Evolutionary conservation across 2,888 invertebrate genomes (phyloP).

Genomic region (Xestia sexstrigata): DNA sequence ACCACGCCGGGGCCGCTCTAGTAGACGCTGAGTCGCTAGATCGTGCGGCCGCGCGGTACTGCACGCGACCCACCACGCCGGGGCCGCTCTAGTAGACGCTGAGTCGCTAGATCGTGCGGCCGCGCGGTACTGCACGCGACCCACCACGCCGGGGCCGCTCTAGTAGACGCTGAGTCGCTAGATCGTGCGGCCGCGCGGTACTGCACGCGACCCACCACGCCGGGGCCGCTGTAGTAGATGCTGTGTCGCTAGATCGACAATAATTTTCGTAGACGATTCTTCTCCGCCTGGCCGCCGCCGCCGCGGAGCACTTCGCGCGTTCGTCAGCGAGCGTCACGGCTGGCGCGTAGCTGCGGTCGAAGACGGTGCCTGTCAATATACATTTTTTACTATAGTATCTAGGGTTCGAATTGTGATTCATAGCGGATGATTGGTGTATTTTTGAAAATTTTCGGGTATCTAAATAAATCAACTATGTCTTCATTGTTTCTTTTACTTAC

Average conservation of each 20-base stretch:
- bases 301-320: neutral
- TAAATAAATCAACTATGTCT: slow-evolving; percentile 74
- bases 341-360: slow-evolving; percentile 28
- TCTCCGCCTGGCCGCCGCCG: slow-evolving; percentile 40
- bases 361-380: slow-evolving; percentile 56
- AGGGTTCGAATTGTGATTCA: slow-evolving; percentile 75
- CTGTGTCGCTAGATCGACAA: slow-evolving; percentile 77
- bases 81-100: slow-evolving; percentile 49
- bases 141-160: too few relatives aligned
- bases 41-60: too few relatives aligned
- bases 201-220: slow-evolving; percentile 12
- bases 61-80: neutral
- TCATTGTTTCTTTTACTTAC: slow-evolving; percentile 48
- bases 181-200: too few relatives aligned
- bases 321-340: slow-evolving; percentile 19
- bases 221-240: slow-evolving; percentile 50
- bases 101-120: slow-evolving; percentile 71
- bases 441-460: slow-evolving; percentile 78
- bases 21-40: slow-evolving; percentile 50
- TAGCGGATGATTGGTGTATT: slow-evolving; percentile 80
- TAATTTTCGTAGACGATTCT: slow-evolving; percentile 81
- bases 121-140: too few relatives aligned
- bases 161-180: too few relatives aligned
- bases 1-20: slow-evolving; percentile 47
- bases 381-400: slow-evolving; percentile 75